A percentile compares a stretch with the other conserved stretches of the same genome.
Conservation (phyloP, 2,888 invertebrate species). For the Lumbricus terrestris region DNA sequence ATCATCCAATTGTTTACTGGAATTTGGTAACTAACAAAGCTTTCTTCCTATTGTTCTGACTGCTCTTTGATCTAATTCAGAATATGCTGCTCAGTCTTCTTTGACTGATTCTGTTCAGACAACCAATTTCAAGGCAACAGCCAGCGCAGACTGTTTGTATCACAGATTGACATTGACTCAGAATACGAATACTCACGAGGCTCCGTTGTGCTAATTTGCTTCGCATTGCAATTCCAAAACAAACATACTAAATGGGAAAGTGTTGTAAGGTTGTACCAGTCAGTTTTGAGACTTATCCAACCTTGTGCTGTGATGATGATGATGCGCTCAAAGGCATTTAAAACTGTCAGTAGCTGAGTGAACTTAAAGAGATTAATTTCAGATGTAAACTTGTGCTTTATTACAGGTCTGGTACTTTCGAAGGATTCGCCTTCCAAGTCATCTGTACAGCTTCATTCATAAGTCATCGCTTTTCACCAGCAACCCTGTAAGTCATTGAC, state of each 20-base stretch:
- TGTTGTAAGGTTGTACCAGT: too few species aligned
- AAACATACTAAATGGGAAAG: too few species aligned
- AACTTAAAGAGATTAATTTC: background rate
- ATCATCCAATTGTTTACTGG: conserved; percentile 25
- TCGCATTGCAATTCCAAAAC: too few species aligned
- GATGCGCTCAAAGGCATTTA: background rate
- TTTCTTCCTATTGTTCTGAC: background rate
- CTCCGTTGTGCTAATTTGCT: too few species aligned
- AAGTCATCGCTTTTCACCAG: background rate
- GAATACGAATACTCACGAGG: too few species aligned
- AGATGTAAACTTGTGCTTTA: background rate
- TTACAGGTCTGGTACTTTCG: conserved; percentile 12
- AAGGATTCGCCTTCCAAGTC: conserved; percentile 9
- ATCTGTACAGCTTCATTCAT: background rate
- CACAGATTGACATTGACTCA: too few species aligned
- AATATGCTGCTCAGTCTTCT: background rate
- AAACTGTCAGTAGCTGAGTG: background rate
- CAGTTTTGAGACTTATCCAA: too few species aligned
- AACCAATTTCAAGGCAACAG: background rate
- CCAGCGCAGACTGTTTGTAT: too few species aligned
- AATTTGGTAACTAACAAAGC: conserved; percentile 21
- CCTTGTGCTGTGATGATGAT: too few species aligned
- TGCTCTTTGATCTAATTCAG: background rate
- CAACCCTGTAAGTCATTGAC: background rate
- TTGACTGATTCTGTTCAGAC: background rate